Base-by-base conservation (phyloP, 2,797 vertebrate species). In the Spinus olivaceus region DNA sequence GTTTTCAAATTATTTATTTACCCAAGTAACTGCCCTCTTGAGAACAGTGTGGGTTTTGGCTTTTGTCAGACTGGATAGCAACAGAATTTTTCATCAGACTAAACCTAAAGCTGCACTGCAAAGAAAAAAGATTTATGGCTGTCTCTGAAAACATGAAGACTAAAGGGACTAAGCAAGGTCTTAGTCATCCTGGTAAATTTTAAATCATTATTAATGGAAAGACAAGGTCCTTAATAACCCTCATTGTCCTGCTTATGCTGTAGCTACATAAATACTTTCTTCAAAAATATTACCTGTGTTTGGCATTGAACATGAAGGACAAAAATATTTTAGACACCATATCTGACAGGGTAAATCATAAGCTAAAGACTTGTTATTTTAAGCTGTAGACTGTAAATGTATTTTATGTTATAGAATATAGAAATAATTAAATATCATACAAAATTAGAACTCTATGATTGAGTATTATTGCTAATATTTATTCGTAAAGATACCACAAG, bases 181-280 rank as follows among this genome's bases (percentile, higher is more conserved):
- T 93, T 80, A 57, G 47, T 63, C 47, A 63, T 47, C 28, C 47
- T 39, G 21, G 32, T 89, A 89, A 92, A 79, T 82, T 9, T 89
- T 44, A 93, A 95, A 94, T 82, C 49, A 64, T 82, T 92, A 79
- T 79, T 91, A 93, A 77, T 42, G 67, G 63, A 86, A 35, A 70
- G 35, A 73, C 39, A 79, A 63, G 51, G 32, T 67, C 42, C 33
- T 86, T 90, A 80, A 84, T 64, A 90, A 80, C 7, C 9, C 15
- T 86, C 23, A 71, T 39, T 6, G 5, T 56, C 19, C 41, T 82
- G 32, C 28, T 86, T 42, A 49, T 57, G 21, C 22, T 81, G 10
- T 22, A 47, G 15, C 18, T 70, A 54, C 22, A 24, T 47, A 79
- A 20, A 30, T 49, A 65, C 61, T 80, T 91, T 77, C 46, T 87